Percentiles rank a stretch among this genome's conserved stretches.
Evolutionary conservation across 2,113 vertebrate species (phyloP).

Genomic region (Tinamus guttatus): DNA sequence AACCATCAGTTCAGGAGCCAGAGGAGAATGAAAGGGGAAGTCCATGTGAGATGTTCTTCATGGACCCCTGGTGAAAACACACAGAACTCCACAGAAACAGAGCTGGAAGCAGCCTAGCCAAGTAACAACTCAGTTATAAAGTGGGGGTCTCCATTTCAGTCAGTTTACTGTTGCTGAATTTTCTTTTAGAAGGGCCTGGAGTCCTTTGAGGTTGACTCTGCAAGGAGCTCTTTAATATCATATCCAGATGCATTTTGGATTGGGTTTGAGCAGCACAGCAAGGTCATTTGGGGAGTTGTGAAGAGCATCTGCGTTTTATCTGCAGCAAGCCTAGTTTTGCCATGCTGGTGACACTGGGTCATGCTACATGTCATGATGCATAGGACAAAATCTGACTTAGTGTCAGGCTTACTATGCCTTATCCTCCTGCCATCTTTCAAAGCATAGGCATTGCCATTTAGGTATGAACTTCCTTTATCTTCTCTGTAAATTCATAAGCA

Average conservation of each 20-base stretch:
- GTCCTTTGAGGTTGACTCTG: background rate
- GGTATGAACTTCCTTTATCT: conserved; percentile 58
- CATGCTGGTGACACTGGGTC: background rate
- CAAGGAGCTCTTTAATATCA: background rate
- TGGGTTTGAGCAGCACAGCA: background rate
- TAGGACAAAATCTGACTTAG: background rate
- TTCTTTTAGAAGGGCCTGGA: background rate
- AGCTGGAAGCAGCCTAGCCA: background rate
- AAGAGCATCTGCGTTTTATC: background rate
- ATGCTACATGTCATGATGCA: background rate
- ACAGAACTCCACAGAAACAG: background rate
- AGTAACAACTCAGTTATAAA: background rate
- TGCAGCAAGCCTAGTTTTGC: background rate
- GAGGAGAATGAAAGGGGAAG: background rate
- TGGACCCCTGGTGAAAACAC: background rate
- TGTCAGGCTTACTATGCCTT: background rate
- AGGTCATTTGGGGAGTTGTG: background rate
- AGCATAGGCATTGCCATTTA: background rate
- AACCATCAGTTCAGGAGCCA: background rate
- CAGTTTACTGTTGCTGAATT: background rate
- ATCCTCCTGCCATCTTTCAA: background rate
- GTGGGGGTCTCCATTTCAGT: background rate
- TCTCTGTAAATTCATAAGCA: conserved; percentile 54
- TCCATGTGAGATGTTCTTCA: background rate
- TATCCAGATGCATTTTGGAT: background rate